phyloP scores from a whole-genome alignment of 1,140 invertebrate genomes.

The Drosophila insularis region DNA sequence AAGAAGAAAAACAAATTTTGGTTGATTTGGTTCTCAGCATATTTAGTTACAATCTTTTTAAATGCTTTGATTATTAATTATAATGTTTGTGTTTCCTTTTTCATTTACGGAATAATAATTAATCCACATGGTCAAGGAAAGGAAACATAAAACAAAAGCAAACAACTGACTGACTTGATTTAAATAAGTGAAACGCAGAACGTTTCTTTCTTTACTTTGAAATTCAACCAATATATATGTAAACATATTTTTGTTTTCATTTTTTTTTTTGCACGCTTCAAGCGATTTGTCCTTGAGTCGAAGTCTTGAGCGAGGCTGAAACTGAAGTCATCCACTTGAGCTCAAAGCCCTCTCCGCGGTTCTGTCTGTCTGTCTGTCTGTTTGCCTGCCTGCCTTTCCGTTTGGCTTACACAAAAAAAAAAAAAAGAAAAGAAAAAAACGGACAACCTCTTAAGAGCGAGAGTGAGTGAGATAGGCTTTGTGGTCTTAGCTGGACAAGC shows the following conservation, averaged over 20 bases:
- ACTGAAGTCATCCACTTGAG: constrained; percentile 63
- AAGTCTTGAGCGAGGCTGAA: constrained; percentile 40
- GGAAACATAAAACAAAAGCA: constrained; percentile 29
- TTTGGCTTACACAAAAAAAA: constrained; percentile 9
- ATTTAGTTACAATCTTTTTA: constrained; percentile 63
- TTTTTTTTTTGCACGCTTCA: constrained; percentile 67
- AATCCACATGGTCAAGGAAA: constrained; percentile 48
- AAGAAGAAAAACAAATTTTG: constrained; percentile 11
- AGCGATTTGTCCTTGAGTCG: constrained; percentile 74
- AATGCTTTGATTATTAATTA: constrained; percentile 55
- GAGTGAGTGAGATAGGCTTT: constrained; percentile 10
- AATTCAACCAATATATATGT: constrained; percentile 1
- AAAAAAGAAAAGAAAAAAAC: not conserved
- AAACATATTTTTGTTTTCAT: not conserved
- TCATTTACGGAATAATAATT: constrained; percentile 54
- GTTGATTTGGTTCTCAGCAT: constrained; percentile 37
- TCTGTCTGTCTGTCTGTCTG: not conserved
- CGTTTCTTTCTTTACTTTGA: not conserved
- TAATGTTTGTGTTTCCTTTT: constrained; percentile 22
- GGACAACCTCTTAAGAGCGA: not conserved
- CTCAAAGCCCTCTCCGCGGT: constrained; percentile 49
- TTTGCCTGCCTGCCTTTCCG: constrained; percentile 4
- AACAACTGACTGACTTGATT: constrained; percentile 1
- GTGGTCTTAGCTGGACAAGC: constrained; percentile 28
- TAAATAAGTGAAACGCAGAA: constrained; percentile 7